phyloP scores from a whole-genome alignment of 2,797 vertebrate species.

The Chiroxiphia lanceolata region DNA sequence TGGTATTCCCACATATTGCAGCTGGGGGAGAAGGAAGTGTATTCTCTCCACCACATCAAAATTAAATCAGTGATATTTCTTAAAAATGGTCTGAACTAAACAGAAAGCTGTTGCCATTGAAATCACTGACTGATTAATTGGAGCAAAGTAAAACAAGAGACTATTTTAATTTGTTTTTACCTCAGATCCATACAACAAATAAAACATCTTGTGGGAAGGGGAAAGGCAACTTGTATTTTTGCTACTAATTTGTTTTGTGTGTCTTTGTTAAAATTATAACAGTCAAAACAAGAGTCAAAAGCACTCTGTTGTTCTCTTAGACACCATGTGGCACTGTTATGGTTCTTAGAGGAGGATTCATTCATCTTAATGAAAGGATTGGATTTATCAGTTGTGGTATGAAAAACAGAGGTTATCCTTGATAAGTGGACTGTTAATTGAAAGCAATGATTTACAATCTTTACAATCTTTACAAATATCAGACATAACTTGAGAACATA shows the following conservation, averaged over 20 bases:
- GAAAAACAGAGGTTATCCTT: neutral
- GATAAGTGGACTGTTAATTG: conserved; percentile 28
- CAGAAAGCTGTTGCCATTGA: neutral
- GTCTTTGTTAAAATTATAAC: neutral
- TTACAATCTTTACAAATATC: neutral
- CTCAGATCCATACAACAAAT: neutral
- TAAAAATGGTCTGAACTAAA: neutral
- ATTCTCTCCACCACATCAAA: accelerated
- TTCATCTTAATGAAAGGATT: conserved; percentile 9
- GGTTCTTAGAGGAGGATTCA: neutral
- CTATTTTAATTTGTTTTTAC: neutral
- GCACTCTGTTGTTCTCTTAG: neutral
- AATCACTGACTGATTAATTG: neutral
- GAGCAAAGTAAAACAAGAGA: neutral
- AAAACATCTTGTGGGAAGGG: neutral
- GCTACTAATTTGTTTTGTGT: neutral
- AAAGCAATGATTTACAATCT: neutral
- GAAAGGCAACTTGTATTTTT: neutral
- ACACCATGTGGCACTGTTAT: neutral
- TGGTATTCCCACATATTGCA: neutral
- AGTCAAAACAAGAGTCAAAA: neutral
- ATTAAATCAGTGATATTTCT: neutral
- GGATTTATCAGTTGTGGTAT: conserved; percentile 29
- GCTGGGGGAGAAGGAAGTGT: accelerated
- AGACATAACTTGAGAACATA: conserved; percentile 17